Evolutionary conservation across 2,797 vertebrate species (phyloP).

Genomic region (Anableps anableps): DNA sequence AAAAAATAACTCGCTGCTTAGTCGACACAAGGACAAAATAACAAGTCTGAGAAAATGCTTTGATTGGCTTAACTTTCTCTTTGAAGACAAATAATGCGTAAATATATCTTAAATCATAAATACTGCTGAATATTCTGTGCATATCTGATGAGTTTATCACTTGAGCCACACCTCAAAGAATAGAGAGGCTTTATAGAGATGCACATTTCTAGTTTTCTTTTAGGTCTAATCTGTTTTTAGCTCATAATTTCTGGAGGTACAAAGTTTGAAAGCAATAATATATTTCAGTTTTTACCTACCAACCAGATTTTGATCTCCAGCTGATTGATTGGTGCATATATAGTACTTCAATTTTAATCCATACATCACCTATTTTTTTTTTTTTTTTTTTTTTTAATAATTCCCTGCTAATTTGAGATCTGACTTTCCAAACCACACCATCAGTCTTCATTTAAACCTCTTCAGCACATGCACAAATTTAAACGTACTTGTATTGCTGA

Average conservation of each 20-base stretch:
- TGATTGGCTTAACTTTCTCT: background rate
- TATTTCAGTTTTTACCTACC: background rate
- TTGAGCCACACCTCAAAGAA: background rate
- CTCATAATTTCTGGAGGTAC: background rate
- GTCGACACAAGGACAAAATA: too few species aligned
- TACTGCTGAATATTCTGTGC: background rate
- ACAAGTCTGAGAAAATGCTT: background rate
- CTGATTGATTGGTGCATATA: background rate
- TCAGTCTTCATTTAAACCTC: background rate
- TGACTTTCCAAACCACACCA: background rate
- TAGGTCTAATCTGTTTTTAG: background rate
- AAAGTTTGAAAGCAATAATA: background rate
- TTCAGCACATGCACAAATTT: background rate
- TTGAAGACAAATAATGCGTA: background rate
- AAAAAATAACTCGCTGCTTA: too few species aligned
- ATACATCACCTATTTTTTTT: background rate
- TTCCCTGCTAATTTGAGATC: background rate
- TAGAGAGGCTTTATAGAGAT: background rate
- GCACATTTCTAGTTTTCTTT: background rate
- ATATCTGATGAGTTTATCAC: background rate
- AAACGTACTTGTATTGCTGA: constrained; percentile 96
- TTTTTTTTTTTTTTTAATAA: background rate
- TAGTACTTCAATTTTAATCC: background rate
- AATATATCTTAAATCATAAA: background rate
- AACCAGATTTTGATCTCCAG: background rate